A percentile compares a stretch with the other conserved stretches of the same genome.
Conservation (phyloP, 1,140 invertebrate species). For the Procambarus virginalis region DNA sequence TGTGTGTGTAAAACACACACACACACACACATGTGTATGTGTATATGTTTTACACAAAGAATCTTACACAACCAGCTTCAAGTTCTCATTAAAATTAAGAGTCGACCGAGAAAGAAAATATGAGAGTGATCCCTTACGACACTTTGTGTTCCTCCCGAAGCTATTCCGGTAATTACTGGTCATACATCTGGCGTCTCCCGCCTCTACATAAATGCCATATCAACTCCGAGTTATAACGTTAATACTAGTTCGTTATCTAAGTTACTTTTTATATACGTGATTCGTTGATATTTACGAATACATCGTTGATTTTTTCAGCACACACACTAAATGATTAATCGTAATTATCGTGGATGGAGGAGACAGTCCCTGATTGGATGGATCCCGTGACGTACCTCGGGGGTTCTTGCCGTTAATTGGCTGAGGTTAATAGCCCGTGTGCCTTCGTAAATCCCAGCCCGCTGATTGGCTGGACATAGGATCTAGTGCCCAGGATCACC, state of each 20-base stretch:
- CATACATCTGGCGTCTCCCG: no score
- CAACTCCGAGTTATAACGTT: no score
- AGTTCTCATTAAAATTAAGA: no score
- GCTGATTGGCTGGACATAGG: neutral
- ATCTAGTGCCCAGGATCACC: no score
- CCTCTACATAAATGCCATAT: no score
- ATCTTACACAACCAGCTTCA: neutral
- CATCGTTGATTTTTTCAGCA: neutral
- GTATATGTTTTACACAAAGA: neutral
- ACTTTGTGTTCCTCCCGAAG: no score
- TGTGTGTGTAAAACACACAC: neutral
- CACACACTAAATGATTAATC: neutral
- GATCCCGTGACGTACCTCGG: neutral
- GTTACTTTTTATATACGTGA: no score
- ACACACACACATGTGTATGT: neutral
- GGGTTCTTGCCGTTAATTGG: neutral
- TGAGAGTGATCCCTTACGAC: no score
- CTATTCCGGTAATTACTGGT: no score
- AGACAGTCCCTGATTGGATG: constrained; percentile 5
- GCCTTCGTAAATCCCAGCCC: neutral
- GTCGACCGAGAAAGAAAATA: no score
- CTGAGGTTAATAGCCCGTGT: neutral
- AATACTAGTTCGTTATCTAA: no score
- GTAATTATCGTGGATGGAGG: neutral
- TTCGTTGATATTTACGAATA: no score